These are phyloP conservation scores for Phenacoccus solenopsis DNA, from an alignment of 1,140 invertebrate genomes.

Conservation along the genomic window DNA sequence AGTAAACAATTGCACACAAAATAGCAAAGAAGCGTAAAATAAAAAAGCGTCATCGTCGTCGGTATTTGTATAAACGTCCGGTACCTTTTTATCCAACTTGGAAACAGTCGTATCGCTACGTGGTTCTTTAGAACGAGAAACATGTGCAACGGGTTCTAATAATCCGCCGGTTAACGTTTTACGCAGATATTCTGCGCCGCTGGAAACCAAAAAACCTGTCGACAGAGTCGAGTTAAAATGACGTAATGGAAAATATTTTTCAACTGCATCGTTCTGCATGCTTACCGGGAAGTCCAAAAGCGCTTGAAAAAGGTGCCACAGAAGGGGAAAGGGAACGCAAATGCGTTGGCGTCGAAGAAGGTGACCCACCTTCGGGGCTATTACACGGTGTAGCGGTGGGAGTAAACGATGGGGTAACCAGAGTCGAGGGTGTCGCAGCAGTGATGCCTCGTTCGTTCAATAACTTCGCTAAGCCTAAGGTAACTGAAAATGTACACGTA, in stretches of 20 bases:
- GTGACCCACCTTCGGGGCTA: conserved; percentile 49
- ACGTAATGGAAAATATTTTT: background rate
- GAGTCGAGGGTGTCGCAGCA: conserved; percentile 50
- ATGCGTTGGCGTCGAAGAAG: conserved; percentile 30
- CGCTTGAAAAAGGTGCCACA: conserved; percentile 22
- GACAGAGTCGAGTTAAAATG: background rate
- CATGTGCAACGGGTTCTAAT: conserved; percentile 23
- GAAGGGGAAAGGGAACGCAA: conserved; percentile 45
- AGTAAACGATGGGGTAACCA: conserved; percentile 47
- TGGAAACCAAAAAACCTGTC: conserved; percentile 41
- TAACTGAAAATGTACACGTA: conserved; percentile 61
- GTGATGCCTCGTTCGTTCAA: conserved; percentile 67
- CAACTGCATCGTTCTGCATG: background rate
- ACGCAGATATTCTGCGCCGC: conserved; percentile 59
- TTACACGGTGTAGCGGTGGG: conserved; percentile 75
- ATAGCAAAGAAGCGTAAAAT: background rate
- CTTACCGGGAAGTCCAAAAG: conserved; percentile 23
- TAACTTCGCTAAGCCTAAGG: conserved; percentile 62
- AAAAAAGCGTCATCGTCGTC: background rate
- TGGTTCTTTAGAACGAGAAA: conserved; percentile 1
- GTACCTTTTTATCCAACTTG: conserved; percentile 28
- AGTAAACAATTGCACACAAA: background rate
- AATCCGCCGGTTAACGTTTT: conserved; percentile 46
- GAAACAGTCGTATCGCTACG: conserved; percentile 22
- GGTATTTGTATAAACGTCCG: background rate